Conservation (phyloP, 2,797 vertebrate genomes). For the Decapterus maruadsi region DNA sequence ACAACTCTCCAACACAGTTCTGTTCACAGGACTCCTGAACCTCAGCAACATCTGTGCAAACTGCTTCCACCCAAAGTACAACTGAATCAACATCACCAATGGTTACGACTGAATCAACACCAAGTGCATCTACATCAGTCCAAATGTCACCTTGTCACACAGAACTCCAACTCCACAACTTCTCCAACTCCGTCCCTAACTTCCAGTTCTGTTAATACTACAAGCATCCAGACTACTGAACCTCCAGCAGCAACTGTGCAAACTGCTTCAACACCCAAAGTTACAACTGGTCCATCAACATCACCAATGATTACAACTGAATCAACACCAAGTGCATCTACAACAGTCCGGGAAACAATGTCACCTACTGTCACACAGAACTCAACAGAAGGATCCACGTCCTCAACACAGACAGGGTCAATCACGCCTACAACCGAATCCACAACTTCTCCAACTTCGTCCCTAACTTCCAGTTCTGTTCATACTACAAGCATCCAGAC, state of each 20-base stretch:
- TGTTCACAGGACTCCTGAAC: no score
- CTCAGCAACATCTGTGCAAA: no score
- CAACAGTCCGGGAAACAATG: no score
- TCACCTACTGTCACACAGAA: not conserved
- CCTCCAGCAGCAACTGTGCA: not conserved
- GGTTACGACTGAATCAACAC: no score
- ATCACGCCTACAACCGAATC: not conserved
- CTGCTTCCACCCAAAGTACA: no score
- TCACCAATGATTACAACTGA: not conserved
- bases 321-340: not conserved
- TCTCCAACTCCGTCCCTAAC: no score
- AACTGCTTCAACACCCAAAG: not conserved
- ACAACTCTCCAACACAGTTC: no score
- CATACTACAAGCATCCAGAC: not conserved
- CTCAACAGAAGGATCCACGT: not conserved
- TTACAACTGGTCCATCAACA: not conserved
- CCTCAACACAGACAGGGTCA: not conserved
- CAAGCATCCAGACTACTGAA: not conserved
- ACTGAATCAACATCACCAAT: no score
- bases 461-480: not conserved
- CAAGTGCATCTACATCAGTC: no score
- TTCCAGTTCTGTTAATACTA: no score
- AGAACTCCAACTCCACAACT: no score
- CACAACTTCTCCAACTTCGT: not conserved
- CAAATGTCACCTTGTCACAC: no score